Conservation (phyloP, 2,797 vertebrate species). For the Lithobates pipiens region DNA sequence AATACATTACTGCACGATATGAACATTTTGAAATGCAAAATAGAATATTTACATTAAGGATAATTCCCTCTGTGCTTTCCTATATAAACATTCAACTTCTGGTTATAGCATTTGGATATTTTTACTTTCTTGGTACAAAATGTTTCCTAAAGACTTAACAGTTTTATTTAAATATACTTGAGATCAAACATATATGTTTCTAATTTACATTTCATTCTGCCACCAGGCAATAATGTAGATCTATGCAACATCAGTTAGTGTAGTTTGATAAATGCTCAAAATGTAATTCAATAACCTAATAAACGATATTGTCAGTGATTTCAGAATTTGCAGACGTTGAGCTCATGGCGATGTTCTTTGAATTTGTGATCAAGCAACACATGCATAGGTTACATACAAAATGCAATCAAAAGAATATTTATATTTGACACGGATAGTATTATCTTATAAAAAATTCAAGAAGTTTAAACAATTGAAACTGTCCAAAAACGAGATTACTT, state of each 20-base stretch:
- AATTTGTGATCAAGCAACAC: not conserved
- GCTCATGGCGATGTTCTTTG: not conserved
- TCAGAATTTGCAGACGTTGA: not conserved
- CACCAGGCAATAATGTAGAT: not conserved
- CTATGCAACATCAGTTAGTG: not conserved
- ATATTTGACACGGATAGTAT: too few relatives aligned
- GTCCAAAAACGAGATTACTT: too few relatives aligned
- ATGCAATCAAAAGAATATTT: too few relatives aligned
- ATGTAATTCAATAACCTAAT: not conserved
- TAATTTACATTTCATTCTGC: not conserved
- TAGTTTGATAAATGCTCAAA: not conserved
- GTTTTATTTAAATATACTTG: slow-evolving; percentile 2
- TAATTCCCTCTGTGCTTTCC: not conserved
- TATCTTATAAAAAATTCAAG: too few relatives aligned
- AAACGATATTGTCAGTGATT: not conserved
- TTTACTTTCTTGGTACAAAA: slow-evolving; percentile 4
- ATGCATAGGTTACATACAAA: not conserved
- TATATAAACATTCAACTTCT: not conserved
- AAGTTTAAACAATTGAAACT: too few relatives aligned
- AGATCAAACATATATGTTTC: not conserved
- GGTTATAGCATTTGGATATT: not conserved
- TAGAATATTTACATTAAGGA: not conserved
- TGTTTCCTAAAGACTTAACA: not conserved
- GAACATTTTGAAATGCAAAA: slow-evolving; percentile 8
- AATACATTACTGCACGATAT: not conserved